These are phyloP conservation scores for Glaucidium brasilianum DNA, from an alignment of 2,113 vertebrate species.

Conservation along the genomic window DNA sequence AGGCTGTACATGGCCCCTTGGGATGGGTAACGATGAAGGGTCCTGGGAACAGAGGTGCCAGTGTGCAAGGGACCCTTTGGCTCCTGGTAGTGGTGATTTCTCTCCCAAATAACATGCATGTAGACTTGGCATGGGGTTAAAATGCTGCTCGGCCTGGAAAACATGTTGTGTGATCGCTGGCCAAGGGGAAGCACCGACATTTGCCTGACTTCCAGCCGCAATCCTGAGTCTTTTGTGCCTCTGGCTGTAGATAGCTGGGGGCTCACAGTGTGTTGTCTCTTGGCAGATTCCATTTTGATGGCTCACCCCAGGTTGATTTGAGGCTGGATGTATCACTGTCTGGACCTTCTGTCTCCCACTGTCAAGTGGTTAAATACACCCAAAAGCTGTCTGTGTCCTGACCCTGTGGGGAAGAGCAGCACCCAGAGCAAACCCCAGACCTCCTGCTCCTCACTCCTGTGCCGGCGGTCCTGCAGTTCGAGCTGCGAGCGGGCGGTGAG, in stretches of 20 bases:
- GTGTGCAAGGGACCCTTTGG: neutral
- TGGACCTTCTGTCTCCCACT: neutral
- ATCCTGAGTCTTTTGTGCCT: neutral
- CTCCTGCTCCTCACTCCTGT: neutral
- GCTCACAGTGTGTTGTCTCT: neutral
- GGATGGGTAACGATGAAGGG: neutral
- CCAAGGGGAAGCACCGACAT: neutral
- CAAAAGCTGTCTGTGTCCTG: neutral
- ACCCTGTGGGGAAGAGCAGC: neutral
- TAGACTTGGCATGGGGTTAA: accelerated
- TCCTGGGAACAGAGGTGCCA: neutral
- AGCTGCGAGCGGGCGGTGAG: neutral
- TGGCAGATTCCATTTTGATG: constrained; percentile 4
- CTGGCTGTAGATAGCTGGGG: accelerated
- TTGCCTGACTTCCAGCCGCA: neutral
- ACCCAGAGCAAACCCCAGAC: neutral
- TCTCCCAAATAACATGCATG: accelerated
- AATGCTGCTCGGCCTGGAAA: neutral
- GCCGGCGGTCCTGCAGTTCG: accelerated
- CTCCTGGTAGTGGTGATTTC: neutral
- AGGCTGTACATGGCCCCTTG: accelerated
- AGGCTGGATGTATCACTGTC: neutral
- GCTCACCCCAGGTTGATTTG: neutral
- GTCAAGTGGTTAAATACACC: neutral
- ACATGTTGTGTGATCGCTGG: neutral